Conservation (phyloP, 1,140 invertebrate genomes). For the Notospermus geniculatus region DNA sequence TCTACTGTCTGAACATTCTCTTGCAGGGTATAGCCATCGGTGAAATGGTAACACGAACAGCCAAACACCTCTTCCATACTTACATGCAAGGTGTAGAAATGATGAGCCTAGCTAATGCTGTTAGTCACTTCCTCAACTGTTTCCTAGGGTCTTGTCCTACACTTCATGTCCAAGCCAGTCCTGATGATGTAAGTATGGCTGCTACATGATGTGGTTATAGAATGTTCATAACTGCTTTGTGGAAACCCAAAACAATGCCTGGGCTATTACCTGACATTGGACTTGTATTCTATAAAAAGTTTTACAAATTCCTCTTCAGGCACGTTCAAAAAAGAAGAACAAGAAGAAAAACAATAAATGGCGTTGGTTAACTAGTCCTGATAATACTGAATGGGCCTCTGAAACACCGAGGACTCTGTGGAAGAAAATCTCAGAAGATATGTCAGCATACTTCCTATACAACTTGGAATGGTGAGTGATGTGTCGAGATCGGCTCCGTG, state of each 20-base stretch:
- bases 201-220: too few species aligned
- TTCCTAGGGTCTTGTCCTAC: constrained; percentile 62
- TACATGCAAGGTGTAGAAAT: constrained; percentile 89
- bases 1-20: constrained; percentile 7
- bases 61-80: constrained; percentile 89
- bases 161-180: constrained; percentile 45
- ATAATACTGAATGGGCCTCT: constrained; percentile 77
- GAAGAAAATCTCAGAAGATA: constrained; percentile 81
- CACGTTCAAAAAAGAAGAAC: constrained; percentile 66
- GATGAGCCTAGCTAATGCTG: constrained; percentile 82
- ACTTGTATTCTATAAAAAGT: too few species aligned
- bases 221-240: too few species aligned
- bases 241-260: too few species aligned
- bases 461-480: constrained; percentile 63
- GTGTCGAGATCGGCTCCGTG: too few species aligned
- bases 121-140: constrained; percentile 95
- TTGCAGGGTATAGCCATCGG: constrained; percentile 80
- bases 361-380: background rate
- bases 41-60: constrained; percentile 81
- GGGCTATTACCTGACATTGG: too few species aligned
- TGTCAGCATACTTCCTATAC: constrained; percentile 83
- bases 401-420: constrained; percentile 83
- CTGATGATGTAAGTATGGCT: constrained; percentile 64
- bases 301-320: constrained; percentile 51
- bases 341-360: constrained; percentile 61